A percentile compares a stretch with the other conserved stretches of the same genome.
Conservation (phyloP, 2,113 vertebrate species). For the Azemiops feae region DNA sequence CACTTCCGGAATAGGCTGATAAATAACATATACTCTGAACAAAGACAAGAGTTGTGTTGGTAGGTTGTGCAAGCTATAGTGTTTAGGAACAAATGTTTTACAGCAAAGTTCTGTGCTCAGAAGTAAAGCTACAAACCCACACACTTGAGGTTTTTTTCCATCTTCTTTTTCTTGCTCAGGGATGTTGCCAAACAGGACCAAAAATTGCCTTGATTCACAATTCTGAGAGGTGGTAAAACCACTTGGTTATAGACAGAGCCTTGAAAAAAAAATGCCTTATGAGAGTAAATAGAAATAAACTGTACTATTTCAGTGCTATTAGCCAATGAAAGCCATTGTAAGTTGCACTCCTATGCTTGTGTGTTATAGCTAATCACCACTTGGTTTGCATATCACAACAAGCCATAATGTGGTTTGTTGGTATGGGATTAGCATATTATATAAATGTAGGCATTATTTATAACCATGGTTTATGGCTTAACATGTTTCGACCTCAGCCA, state of each 20-base stretch:
- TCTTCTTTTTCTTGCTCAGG: neutral
- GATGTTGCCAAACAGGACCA: slow-evolving; percentile 1
- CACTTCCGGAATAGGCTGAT: neutral
- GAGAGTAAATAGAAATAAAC: neutral
- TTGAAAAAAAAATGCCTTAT: neutral
- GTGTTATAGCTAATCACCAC: neutral
- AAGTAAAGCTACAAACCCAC: neutral
- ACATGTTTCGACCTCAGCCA: neutral
- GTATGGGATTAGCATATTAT: neutral
- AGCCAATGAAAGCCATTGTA: neutral
- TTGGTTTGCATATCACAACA: neutral
- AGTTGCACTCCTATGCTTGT: neutral
- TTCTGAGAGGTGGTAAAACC: neutral
- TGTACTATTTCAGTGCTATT: neutral
- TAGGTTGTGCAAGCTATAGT: neutral
- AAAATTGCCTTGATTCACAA: neutral
- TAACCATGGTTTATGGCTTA: neutral
- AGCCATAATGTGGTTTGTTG: neutral
- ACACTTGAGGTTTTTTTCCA: neutral
- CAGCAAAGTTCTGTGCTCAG: neutral
- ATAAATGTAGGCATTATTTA: neutral
- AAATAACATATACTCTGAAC: neutral
- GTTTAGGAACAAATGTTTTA: neutral
- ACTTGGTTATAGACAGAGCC: neutral
- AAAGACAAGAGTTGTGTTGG: neutral